phyloP scores from a whole-genome alignment of 2,113 vertebrate genomes.

The Centropus unirufus region DNA sequence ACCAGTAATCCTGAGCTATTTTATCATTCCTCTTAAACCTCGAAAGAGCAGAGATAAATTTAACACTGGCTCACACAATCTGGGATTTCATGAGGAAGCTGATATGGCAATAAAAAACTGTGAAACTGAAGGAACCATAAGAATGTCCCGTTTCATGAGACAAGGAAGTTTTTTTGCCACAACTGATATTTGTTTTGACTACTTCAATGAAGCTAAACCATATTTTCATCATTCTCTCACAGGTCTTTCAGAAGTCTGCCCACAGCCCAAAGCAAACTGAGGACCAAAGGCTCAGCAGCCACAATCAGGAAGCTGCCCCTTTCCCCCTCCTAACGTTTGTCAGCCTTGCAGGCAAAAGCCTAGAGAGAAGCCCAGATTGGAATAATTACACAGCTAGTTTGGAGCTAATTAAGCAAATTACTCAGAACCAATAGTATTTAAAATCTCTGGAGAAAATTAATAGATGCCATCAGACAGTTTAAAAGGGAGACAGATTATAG shows the following conservation, averaged over 20 bases:
- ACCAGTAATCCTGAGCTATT: neutral
- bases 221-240: neutral
- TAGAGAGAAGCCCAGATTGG: slow-evolving; percentile 74
- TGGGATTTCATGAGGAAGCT: neutral
- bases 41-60: neutral
- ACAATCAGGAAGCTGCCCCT: slow-evolving; percentile 67
- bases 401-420: slow-evolving; percentile 80
- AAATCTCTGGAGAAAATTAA: slow-evolving; percentile 69
- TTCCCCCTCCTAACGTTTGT: slow-evolving; percentile 67
- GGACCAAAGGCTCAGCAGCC: neutral
- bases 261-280: neutral
- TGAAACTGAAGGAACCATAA: neutral
- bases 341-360: slow-evolving; percentile 66
- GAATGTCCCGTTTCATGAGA: neutral
- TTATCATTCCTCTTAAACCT: neutral
- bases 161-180: neutral
- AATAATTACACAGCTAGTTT: slow-evolving; percentile 77
- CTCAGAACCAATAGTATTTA: slow-evolving; percentile 66
- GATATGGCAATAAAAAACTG: neutral
- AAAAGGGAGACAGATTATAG: slow-evolving; percentile 70
- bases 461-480: slow-evolving; percentile 74
- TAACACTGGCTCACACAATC: neutral
- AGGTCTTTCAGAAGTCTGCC: neutral
- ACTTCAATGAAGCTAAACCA: neutral
- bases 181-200: neutral